Evolutionary conservation across 64 coral and sea anemone species (phyloP).

Genomic region (Pachyseris speciosa): DNA sequence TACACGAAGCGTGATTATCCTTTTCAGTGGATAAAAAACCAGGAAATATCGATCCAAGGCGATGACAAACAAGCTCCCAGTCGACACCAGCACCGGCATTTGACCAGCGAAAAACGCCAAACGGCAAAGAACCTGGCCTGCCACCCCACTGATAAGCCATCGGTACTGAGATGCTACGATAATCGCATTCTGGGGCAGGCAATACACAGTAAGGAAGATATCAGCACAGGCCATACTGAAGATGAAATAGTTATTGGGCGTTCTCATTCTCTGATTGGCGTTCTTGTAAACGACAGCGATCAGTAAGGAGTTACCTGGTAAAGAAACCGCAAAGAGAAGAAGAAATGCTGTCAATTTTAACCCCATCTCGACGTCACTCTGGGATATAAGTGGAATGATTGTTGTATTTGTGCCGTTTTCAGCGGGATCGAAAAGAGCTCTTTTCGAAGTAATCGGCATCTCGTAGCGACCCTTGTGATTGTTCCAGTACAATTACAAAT

Average conservation of each 20-base stretch:
- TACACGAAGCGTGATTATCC: not conserved
- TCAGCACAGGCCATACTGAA: slow-evolving; percentile 57
- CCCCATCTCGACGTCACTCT: not conserved
- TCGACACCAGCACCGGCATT: slow-evolving; percentile 22
- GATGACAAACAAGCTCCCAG: slow-evolving; percentile 33
- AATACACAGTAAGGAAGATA: not conserved
- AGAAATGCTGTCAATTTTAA: not conserved
- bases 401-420: not conserved
- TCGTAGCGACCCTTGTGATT: not conserved
- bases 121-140: slow-evolving; percentile 18
- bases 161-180: not conserved
- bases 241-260: slow-evolving; percentile 62
- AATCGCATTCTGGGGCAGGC: not conserved
- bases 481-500: too few species aligned
- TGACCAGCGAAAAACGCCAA: not conserved
- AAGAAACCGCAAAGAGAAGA: not conserved
- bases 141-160: slow-evolving; percentile 33
- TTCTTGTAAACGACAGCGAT: slow-evolving; percentile 52
- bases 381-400: not conserved
- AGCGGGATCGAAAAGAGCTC: not conserved
- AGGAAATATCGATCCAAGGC: slow-evolving; percentile 57
- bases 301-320: slow-evolving; percentile 23
- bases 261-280: slow-evolving; percentile 62
- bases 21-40: slow-evolving; percentile 48
- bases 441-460: not conserved